Evolutionary conservation across 2,888 invertebrate species (phyloP).

Genomic region (Netelia virgata): DNA sequence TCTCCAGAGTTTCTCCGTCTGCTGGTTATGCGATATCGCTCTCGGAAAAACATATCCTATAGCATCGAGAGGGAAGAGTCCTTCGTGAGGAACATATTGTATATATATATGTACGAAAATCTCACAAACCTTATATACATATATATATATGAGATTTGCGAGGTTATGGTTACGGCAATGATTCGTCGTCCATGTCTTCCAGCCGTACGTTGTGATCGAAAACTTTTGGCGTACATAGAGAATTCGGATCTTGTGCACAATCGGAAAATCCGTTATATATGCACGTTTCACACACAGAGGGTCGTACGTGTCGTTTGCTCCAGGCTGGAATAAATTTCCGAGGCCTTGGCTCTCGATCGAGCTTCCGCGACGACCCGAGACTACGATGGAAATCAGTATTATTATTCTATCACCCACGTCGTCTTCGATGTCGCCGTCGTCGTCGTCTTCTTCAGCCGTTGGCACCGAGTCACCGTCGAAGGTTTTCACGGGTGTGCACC

Average conservation of each 20-base stretch:
- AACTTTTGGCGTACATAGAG: conserved; percentile 16
- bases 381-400: conserved; percentile 64
- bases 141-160: conserved; percentile 3
- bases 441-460: conserved; percentile 6
- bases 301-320: conserved; percentile 45
- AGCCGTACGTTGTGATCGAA: conserved; percentile 25
- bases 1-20: conserved; percentile 9
- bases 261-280: conserved; percentile 17
- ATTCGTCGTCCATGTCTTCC: conserved; percentile 13
- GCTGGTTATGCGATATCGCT: conserved; percentile 31
- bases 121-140: not conserved
- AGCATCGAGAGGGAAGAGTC: not conserved
- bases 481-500: not conserved
- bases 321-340: conserved; percentile 41
- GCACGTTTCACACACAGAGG: not conserved
- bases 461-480: not conserved
- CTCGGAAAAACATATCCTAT: not conserved
- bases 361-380: conserved; percentile 40
- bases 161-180: conserved; percentile 32
- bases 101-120: not conserved
- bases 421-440: conserved; percentile 57
- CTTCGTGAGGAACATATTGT: not conserved
- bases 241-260: conserved; percentile 35
- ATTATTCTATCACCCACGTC: conserved; percentile 64
- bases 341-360: conserved; percentile 21